Conservation (phyloP, 2,797 vertebrate genomes). For the Zenarchopterus dispar region DNA sequence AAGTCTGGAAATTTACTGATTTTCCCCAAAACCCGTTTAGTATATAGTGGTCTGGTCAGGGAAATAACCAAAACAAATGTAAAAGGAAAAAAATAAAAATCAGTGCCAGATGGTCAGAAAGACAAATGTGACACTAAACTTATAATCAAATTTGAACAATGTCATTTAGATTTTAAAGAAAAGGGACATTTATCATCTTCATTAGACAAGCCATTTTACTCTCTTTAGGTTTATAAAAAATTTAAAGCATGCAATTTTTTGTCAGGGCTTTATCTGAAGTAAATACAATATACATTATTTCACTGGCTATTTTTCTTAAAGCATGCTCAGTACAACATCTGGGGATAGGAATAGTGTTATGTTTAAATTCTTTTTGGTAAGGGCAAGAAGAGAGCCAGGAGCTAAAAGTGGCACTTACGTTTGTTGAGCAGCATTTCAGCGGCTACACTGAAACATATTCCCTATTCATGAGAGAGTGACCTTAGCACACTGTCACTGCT, state of each 20-base stretch:
- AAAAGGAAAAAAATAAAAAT: conserved; percentile 7
- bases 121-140: conserved; percentile 3
- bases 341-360: not conserved
- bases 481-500: conserved; percentile 66
- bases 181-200: not conserved
- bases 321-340: not conserved
- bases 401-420: conserved; percentile 52
- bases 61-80: conserved; percentile 20
- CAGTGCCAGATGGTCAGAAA: conserved; percentile 14
- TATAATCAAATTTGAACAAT: too few species aligned
- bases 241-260: not conserved
- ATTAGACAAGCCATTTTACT: conserved; percentile 5
- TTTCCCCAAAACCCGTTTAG: conserved; percentile 33
- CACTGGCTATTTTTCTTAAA: not conserved
- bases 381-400: conserved; percentile 29
- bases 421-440: conserved; percentile 55
- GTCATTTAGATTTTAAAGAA: not conserved
- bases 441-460: conserved; percentile 53
- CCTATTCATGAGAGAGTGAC: conserved; percentile 73
- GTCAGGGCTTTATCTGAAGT: not conserved
- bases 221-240: conserved; percentile 1
- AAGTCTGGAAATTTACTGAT: conserved; percentile 43
- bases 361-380: conserved; percentile 38
- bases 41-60: not conserved
- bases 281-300: not conserved